Evolutionary conservation across 2,888 invertebrate species (phyloP).

Genomic region (Caenorhabditis sulstoni): DNA sequence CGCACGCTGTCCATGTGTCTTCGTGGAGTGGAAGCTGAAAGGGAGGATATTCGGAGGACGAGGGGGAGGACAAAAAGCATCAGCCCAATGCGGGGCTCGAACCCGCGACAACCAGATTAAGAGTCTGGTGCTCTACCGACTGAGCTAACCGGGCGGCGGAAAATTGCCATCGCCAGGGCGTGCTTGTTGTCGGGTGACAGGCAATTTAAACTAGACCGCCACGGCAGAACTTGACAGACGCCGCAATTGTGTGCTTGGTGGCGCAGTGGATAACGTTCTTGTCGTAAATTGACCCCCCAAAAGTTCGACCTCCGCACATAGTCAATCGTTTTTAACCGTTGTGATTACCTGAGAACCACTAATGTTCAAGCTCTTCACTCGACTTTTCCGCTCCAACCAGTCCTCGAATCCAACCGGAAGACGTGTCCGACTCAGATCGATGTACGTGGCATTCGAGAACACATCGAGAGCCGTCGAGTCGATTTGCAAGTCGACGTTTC

Average conservation of each 20-base stretch:
- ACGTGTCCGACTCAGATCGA: conserved; percentile 60
- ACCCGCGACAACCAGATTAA: conserved; percentile 80
- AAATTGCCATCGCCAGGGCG: not conserved
- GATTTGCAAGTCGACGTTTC: conserved; percentile 67
- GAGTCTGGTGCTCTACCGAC: conserved; percentile 80
- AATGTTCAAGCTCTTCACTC: conserved; percentile 65
- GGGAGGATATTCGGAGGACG: too few species aligned
- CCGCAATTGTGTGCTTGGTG: not conserved
- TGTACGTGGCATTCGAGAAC: conserved; percentile 60
- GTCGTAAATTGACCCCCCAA: too few species aligned
- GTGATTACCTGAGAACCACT: conserved; percentile 52
- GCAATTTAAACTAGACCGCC: not conserved
- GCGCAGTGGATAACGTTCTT: not conserved
- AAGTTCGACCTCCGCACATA: too few species aligned
- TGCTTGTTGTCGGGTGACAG: not conserved
- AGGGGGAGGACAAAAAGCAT: conserved; percentile 6
- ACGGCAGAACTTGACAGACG: too few species aligned
- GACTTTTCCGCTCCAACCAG: conserved; percentile 65
- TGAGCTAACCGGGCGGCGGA: conserved; percentile 76
- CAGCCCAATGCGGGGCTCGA: conserved; percentile 79
- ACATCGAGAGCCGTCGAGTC: conserved; percentile 60
- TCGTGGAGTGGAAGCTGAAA: conserved; percentile 43
- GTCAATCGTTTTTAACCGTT: too few species aligned
- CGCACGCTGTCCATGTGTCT: conserved; percentile 70
- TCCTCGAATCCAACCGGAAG: conserved; percentile 57